Percentiles rank a stretch among this genome's conserved stretches.
These are phyloP conservation scores for Montifringilla adamsi DNA, from an alignment of 2,113 vertebrate species.

Conservation along the genomic window DNA sequence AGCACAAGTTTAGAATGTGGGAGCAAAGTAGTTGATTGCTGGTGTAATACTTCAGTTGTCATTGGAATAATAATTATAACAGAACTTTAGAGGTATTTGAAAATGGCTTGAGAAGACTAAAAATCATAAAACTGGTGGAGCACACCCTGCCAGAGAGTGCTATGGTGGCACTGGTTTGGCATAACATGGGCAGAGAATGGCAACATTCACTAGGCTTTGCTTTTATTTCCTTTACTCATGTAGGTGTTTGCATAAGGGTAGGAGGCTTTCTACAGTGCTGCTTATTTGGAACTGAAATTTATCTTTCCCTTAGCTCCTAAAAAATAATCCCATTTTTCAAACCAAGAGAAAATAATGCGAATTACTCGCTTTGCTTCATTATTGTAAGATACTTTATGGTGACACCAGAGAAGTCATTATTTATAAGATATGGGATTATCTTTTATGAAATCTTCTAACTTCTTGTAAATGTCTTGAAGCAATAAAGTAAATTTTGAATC, in stretches of 20 bases:
- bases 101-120: not conserved
- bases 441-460: slow-evolving; percentile 63
- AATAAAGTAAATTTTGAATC: slow-evolving; percentile 69
- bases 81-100: not conserved
- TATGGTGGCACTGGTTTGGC: not conserved
- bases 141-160: not conserved
- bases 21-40: not conserved
- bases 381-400: not conserved
- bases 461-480: slow-evolving; percentile 49
- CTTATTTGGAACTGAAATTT: slow-evolving; percentile 18
- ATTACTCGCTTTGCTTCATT: not conserved
- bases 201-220: not conserved
- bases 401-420: not conserved
- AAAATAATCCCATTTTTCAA: slow-evolving; percentile 39
- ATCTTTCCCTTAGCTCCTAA: not conserved
- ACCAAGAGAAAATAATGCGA: not conserved
- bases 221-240: not conserved
- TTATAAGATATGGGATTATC: not conserved
- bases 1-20: not conserved
- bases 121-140: not conserved
- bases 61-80: not conserved
- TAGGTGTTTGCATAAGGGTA: not conserved
- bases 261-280: not conserved
- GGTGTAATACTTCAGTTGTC: not conserved
- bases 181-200: rapidly evolving